Base-by-base conservation (phyloP, 2,888 invertebrate genomes). In the Coelopa pilipes region DNA sequence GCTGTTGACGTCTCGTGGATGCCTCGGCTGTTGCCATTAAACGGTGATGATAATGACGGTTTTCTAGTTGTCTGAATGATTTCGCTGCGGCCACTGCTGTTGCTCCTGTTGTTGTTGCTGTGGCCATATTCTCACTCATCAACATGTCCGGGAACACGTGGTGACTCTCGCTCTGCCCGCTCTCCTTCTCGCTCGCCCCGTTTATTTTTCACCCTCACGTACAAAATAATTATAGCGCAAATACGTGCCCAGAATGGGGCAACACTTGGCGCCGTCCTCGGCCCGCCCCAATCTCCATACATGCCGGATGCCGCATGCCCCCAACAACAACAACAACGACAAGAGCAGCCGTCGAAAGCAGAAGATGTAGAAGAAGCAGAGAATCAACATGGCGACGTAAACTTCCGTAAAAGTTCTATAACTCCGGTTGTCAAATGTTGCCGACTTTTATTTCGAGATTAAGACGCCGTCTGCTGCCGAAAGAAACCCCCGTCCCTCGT, bases 191-290 rank as follows among this genome's bases (percentile, higher is more conserved):
- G 4, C 34, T 34, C 34, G 7, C 34, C 70, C 59, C 62, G 66
- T 66, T 65, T 72, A 57, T 72, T 73, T 66, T 59, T 49, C 50
- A 53, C 69, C 74, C 80, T 78, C 83, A 82, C 82, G 82, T 83
- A 82, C 82, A 78, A 82, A 82, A 82, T 82, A 82, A 82, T 82
- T 82, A 82, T 82, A 83, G 82, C 81, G 80, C 81, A 82, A 82
- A 77, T 82, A 82, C 82, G 82, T 82, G 82, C 78, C 67, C 73
- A 69, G 82, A 77, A 83, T 83, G 77, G 76, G 76, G 72, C 75
- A 81, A 60, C 67, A 66, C 60, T 66, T 66, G 66, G 72, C 12
- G 17, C 15, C 49, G 46, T 19, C 46, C 15, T 17, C 12, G 47
- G n/a, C 1, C 45, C 15, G 15, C 55, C 24, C 17, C 45, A 55